These are phyloP conservation scores for Ryuthela nishihirai DNA, from an alignment of 2,888 invertebrate species.

Conservation along the genomic window DNA sequence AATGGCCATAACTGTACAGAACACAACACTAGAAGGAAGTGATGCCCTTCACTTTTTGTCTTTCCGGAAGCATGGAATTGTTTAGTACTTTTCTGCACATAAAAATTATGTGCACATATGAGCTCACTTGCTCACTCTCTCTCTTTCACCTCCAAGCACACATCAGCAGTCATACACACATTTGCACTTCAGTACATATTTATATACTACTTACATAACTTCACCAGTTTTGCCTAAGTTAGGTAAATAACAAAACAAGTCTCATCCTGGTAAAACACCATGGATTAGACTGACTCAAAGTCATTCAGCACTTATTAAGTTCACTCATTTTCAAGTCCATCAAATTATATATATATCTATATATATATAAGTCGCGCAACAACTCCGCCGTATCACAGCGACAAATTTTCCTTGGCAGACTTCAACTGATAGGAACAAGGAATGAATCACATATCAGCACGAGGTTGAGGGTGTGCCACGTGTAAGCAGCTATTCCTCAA, in stretches of 20 bases:
- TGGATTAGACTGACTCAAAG: too few species aligned
- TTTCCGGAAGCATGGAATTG: conserved; percentile 33
- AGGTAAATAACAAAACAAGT: conserved; percentile 30
- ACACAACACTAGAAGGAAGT: conserved; percentile 24
- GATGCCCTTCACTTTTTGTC: conserved; percentile 10
- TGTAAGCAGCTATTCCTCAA: neutral
- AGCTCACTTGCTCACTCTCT: neutral
- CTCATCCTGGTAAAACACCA: too few species aligned
- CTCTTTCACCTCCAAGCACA: neutral
- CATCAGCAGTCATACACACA: conserved; percentile 10
- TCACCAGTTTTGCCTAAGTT: too few species aligned
- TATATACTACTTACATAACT: conserved; percentile 35
- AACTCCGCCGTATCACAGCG: conserved; percentile 37
- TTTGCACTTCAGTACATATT: conserved; percentile 5
- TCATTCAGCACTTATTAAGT: too few species aligned
- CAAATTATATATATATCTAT: neutral
- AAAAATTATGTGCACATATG: conserved; percentile 5
- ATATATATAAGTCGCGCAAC: conserved; percentile 13
- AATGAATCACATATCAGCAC: conserved; percentile 30
- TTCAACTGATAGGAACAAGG: conserved; percentile 35
- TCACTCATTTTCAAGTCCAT: neutral
- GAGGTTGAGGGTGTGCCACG: conserved; percentile 16
- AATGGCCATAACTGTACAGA: conserved; percentile 25
- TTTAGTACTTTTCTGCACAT: conserved; percentile 20
- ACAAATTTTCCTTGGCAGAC: conserved; percentile 37